Base-by-base conservation (phyloP, 1,140 invertebrate species). In the Mizuhopecten yessoensis region DNA sequence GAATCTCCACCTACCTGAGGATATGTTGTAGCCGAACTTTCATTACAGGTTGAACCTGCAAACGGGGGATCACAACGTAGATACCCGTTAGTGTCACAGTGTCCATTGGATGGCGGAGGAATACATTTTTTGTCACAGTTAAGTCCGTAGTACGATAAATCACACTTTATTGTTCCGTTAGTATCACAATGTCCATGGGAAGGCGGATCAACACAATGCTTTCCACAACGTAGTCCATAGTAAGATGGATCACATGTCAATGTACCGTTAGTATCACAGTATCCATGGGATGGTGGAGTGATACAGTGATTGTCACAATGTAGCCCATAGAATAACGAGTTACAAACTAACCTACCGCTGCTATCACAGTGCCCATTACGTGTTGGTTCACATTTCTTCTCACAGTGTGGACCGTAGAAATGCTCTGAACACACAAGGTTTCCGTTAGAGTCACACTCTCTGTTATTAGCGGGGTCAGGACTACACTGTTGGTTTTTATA, bases 261-360 rank as follows among this genome's bases (percentile, higher is more conserved):
- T 20, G 42, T 45, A 1, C 42, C 42, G 42, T 45, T 45, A 45
- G 9, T 15, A 17, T 75, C 57, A 29, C 57, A 75, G 11, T 75
- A n/a, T 11, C 57, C 57, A n/a, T 75, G 57, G 29, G 57, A 45
- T 1, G 42, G 23, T n/a, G 23, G 57, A 29, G 57, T 29, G 15
- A 75, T 75, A 75, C 57, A 75, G 5, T 75, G 57, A 29, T 75
- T 75, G 57, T 75, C n/a, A 75, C 57, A 75, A 29, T 75, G 57
- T 75, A 75, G 57, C 29, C 57, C 57, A 29, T 75, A 75, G n/a
- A 29, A 75, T 29, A n/a, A 29, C 29, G 57, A n/a, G 23, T 75
- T 29, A 75, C 57, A 75, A n/a, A 75, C 57, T 7, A 75, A n/a
- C n/a, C 29, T 75, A 29, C 57, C 57, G 23, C 5, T n/a, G 17